Conservation (phyloP, 2,797 vertebrate genomes). For the Masticophis lateralis region DNA sequence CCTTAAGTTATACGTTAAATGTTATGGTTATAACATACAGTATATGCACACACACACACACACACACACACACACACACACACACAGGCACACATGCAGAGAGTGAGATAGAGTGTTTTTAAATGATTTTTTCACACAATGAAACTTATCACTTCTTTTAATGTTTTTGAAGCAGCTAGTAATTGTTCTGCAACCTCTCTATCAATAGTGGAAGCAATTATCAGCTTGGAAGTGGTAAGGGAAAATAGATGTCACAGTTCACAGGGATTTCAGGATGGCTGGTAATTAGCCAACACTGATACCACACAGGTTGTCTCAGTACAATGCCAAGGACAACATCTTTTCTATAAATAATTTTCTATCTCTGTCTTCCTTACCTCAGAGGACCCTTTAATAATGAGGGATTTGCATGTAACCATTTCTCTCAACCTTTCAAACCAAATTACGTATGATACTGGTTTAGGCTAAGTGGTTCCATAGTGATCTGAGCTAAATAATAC, state of each 20-base stretch:
- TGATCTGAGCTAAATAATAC: neutral
- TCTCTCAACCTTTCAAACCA: neutral
- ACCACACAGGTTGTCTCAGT: neutral
- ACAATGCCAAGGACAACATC: neutral
- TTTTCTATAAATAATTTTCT: conserved; percentile 1
- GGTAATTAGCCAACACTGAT: neutral
- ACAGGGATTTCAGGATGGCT: neutral
- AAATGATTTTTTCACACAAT: neutral
- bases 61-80: neutral
- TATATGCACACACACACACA: neutral
- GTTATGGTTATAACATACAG: neutral
- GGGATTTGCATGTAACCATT: neutral
- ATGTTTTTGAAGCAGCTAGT: neutral
- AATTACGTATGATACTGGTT: neutral
- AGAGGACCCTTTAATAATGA: neutral
- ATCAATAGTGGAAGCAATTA: neutral
- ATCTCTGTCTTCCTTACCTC: neutral
- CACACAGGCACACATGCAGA: neutral
- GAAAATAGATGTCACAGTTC: neutral
- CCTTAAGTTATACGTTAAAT: conserved; percentile 5
- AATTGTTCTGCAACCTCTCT: conserved; percentile 9
- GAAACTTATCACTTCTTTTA: conserved; percentile 19
- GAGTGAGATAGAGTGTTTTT: neutral
- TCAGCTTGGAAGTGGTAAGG: neutral
- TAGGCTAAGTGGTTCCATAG: neutral